phyloP scores from a whole-genome alignment of 2,888 invertebrate genomes.

The Hyposoter dolosus region DNA sequence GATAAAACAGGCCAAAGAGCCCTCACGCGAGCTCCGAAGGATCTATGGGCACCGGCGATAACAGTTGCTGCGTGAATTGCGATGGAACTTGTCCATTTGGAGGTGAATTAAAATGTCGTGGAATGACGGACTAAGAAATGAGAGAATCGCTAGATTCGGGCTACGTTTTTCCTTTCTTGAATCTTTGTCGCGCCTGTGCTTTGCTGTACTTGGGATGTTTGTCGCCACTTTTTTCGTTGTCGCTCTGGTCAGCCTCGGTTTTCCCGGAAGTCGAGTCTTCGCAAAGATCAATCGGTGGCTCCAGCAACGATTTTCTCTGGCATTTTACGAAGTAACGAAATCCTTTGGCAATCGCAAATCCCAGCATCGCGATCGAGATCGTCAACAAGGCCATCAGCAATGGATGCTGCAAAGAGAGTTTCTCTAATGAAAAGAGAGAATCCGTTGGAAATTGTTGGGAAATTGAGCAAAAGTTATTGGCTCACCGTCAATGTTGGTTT shows the following conservation, averaged over 20 bases:
- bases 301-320: slow-evolving; percentile 86
- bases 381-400: slow-evolving; percentile 90
- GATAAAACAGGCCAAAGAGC: background rate
- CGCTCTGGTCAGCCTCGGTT: slow-evolving; percentile 74
- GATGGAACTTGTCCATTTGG: slow-evolving; percentile 26
- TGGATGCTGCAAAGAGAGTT: slow-evolving; percentile 87
- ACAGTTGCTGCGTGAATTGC: background rate
- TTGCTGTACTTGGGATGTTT: slow-evolving; percentile 88
- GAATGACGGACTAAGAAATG: slow-evolving; percentile 31
- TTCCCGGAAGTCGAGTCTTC: slow-evolving; percentile 77
- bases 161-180: slow-evolving; percentile 90
- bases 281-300: slow-evolving; percentile 86
- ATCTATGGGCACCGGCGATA: background rate
- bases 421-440: background rate
- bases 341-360: slow-evolving; percentile 89
- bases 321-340: slow-evolving; percentile 86
- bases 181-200: slow-evolving; percentile 91
- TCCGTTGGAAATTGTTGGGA: background rate
- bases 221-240: slow-evolving; percentile 75
- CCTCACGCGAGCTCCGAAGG: background rate
- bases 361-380: slow-evolving; percentile 88
- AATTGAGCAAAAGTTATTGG: slow-evolving; percentile 63
- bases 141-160: slow-evolving; percentile 33
- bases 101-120: slow-evolving; percentile 37
- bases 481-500: slow-evolving; percentile 89